Base-by-base conservation (phyloP, 1,140 invertebrate genomes). In the Heliothis virescens region DNA sequence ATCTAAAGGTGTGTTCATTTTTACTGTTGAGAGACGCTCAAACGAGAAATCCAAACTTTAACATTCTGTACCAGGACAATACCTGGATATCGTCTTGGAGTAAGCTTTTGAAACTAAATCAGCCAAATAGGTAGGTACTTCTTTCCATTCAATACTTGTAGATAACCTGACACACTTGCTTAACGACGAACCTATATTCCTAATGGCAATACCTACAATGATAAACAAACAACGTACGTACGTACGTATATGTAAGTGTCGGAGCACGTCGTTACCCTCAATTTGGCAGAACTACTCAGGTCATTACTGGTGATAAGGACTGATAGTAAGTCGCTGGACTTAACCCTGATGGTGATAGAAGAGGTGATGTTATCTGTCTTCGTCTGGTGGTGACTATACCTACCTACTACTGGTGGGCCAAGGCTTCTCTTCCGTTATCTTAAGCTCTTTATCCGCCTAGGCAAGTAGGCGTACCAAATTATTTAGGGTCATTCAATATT, bases 101-200 rank as follows among this genome's bases (percentile, higher is more conserved):
- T 34, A 34, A 3, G 7, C 3, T 34, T 34, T 34, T 34, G 34
- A 3, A 34, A 34, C 34, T 2, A 1, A 34, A 1, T 2, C 34
- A 41, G 4, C 34, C 34, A 41, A 41, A 41, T 41, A 41, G 3
- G 3, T 41, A 41, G 3, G 3, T 41, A 41, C 34, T 41, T 41
- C 34, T 41, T 41, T 7, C 34, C 9, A 41, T 41, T 60, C 57
- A 16, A 26, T 26, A 59, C 13, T 59, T 15, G 21, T 18, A 11
- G 21, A 26, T 60, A 60, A 60, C 21, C 21, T 60, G 57, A 60
- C 57, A 60, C 57, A 29, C 57, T 13, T 29, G 13, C 0, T 26
- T 60, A 26, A 60, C 21, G 21, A 60, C 26, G 57, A 18, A 12
- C 57, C 57, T 60, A 60, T 60, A 26, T 60, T 60, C 21, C 26